These are phyloP conservation scores for Andrena dorsata DNA, from an alignment of 2,888 invertebrate genomes.

Conservation along the genomic window DNA sequence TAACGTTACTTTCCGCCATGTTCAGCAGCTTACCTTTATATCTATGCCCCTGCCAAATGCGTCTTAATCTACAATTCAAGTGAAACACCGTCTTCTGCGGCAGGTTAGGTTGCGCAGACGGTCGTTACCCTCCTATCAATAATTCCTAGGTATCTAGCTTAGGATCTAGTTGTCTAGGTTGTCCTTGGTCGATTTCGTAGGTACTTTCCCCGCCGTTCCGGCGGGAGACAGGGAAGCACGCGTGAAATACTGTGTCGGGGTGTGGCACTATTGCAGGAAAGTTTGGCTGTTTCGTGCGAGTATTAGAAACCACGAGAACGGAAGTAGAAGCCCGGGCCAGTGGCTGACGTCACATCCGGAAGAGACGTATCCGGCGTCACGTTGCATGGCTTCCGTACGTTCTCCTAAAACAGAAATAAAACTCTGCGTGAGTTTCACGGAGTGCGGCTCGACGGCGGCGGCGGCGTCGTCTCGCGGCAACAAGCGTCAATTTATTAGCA, in stretches of 20 bases:
- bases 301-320: slow-evolving; percentile 79
- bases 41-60: no score
- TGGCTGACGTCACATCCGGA: slow-evolving; percentile 75
- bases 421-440: slow-evolving; percentile 39
- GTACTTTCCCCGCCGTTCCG: slow-evolving; percentile 36
- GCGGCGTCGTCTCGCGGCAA: slow-evolving; percentile 4
- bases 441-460: slow-evolving; percentile 7
- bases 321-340: slow-evolving; percentile 74
- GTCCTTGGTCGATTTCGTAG: slow-evolving; percentile 55
- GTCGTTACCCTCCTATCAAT: slow-evolving; percentile 31
- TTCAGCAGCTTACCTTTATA: no score
- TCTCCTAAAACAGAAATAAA: slow-evolving; percentile 85
- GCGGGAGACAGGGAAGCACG: slow-evolving; percentile 40
- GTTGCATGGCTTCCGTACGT: slow-evolving; percentile 89
- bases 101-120: no score
- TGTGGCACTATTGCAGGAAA: slow-evolving; percentile 75
- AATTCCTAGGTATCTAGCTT: slow-evolving; percentile 48
- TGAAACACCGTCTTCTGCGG: no score
- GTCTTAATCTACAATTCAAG: no score
- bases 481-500: slow-evolving; percentile 44
- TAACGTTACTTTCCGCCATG: no score
- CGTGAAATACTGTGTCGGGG: slow-evolving; percentile 71
- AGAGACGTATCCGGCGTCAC: slow-evolving; percentile 85
- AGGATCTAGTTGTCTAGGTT: slow-evolving; percentile 35
- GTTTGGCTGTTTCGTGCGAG: slow-evolving; percentile 76